These are phyloP conservation scores for Girardinus metallicus DNA, from an alignment of 2,797 vertebrate species.

Conservation along the genomic window DNA sequence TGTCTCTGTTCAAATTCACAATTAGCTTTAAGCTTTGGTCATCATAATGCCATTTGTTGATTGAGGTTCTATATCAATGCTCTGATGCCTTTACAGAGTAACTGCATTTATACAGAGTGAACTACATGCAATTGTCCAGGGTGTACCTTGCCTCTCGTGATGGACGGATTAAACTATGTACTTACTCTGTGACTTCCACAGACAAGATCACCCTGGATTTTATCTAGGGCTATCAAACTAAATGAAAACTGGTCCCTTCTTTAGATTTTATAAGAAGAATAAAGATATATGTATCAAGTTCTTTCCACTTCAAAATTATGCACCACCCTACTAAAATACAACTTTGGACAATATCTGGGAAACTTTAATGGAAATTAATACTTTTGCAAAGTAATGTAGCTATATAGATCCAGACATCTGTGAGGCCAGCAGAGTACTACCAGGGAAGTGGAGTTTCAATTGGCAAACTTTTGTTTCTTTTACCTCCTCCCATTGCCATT, in stretches of 20 bases:
- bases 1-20: background rate
- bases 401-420: slow-evolving; percentile 20
- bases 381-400: background rate
- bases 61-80: background rate
- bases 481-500: slow-evolving; percentile 4
- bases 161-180: background rate
- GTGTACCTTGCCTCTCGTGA: background rate
- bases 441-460: slow-evolving; percentile 27
- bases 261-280: background rate
- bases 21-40: background rate
- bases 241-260: background rate
- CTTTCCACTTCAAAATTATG: background rate
- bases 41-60: background rate
- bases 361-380: background rate
- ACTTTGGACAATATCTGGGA: background rate
- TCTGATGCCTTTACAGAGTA: background rate
- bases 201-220: background rate
- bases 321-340: background rate
- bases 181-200: background rate
- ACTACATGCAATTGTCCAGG: background rate
- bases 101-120: background rate
- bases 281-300: background rate
- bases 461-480: slow-evolving; percentile 24
- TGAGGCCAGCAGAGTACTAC: slow-evolving; percentile 34
- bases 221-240: background rate